Conservation (phyloP, 2,888 invertebrate species). For the Drosophila mimetica region DNA sequence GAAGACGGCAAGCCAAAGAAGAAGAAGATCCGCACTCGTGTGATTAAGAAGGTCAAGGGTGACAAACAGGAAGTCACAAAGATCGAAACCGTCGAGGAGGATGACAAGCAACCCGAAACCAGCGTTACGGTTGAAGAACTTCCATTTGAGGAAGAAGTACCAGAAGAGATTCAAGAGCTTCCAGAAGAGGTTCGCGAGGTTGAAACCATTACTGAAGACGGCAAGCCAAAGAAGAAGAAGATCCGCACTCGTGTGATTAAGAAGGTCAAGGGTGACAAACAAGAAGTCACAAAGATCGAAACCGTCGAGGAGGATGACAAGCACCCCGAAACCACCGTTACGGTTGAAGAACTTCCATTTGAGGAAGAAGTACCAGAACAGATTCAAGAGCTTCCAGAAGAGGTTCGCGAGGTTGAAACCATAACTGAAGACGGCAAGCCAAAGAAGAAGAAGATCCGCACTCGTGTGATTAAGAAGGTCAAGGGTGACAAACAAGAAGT, state of each 20-base stretch:
- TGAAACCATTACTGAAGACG: neutral
- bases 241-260: conserved; percentile 19
- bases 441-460: conserved; percentile 32
- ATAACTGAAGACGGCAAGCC: conserved; percentile 24
- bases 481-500: conserved; percentile 35
- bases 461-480: conserved; percentile 30
- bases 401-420: conserved; percentile 10
- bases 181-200: conserved; percentile 1
- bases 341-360: neutral
- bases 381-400: conserved; percentile 5
- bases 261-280: conserved; percentile 29
- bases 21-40: conserved; percentile 7
- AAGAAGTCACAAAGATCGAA: conserved; percentile 32
- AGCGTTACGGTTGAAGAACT: neutral
- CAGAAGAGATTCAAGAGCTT: conserved; percentile 5
- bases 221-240: conserved; percentile 10
- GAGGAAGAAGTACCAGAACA: neutral
- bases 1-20: conserved; percentile 7
- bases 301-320: conserved; percentile 16
- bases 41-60: conserved; percentile 17
- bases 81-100: conserved; percentile 27
- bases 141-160: neutral
- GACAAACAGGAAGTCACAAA: conserved; percentile 28
- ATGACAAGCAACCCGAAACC: conserved; percentile 4
- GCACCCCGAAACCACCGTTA: neutral